Conservation (phyloP, 2,113 vertebrate genomes). For the Morone chrysops region DNA sequence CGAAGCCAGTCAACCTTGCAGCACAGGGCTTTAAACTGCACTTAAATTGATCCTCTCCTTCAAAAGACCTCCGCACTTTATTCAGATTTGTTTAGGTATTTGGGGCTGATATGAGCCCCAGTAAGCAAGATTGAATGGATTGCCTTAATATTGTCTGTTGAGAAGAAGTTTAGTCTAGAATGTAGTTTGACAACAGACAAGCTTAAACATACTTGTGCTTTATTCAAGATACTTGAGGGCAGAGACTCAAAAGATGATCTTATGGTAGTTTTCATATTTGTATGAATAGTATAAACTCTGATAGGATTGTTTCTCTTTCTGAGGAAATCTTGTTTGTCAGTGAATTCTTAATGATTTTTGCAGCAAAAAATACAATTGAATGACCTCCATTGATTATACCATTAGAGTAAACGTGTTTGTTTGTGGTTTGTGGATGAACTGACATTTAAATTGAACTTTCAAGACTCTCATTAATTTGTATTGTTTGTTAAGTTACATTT, state of each 20-base stretch:
- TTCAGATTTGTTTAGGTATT: slow-evolving; percentile 21
- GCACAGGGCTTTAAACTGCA: slow-evolving; percentile 12
- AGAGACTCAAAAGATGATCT: background rate
- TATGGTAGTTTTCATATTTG: slow-evolving; percentile 14
- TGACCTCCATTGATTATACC: background rate
- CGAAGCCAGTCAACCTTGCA: slow-evolving; percentile 25
- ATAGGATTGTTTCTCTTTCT: background rate
- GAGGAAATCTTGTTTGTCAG: background rate
- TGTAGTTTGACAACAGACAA: background rate
- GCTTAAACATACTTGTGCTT: background rate
- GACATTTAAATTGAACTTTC: background rate
- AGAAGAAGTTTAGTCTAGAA: slow-evolving; percentile 1
- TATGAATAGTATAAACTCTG: background rate
- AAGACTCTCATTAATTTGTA: background rate
- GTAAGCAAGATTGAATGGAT: slow-evolving; percentile 1
- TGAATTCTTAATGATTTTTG: background rate
- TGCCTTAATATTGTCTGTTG: slow-evolving; percentile 5
- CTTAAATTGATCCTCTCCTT: slow-evolving; percentile 36
- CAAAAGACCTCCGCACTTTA: slow-evolving; percentile 43
- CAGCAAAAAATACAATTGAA: background rate
- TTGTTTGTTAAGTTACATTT: background rate
- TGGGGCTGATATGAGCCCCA: background rate
- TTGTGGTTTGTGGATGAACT: background rate
- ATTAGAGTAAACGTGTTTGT: too few relatives aligned
- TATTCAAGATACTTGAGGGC: background rate